Evolutionary conservation across 2,797 vertebrate species (phyloP), one percentile per base, ranked within the genome.

Genomic region (Nyctibius grandis): DNA sequence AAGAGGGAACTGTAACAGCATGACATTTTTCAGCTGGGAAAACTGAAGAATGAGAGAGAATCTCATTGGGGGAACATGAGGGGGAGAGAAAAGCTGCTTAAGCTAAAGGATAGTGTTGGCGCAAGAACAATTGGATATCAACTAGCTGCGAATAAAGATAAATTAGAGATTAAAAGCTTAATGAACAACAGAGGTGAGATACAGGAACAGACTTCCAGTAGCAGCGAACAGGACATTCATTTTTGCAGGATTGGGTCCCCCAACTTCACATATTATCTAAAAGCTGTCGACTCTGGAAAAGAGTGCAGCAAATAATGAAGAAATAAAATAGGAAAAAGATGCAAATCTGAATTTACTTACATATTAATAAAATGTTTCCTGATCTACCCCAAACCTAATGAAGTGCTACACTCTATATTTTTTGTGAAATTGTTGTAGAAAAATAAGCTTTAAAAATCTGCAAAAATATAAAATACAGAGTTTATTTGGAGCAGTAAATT

Each of bases 11-110:
- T 85, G 54, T 67, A 91, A 69, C 33, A 90, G 76, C 74, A 34
- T 85, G 83, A 63, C 11, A 15, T 75, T 84, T 94, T 91, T 87
- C 34, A 20, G 51, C 25, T 48, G 21, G 70, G 83, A 73, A 90
- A 95, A 86, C 15, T 50, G 68, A 84, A 91, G 74, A 81, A 75
- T 36, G 50, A 75, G 75, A 21, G 64, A 67, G 59, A 77, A 81
- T 81, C 53, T 86, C 33, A 65, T 36, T 82, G 65, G 85, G 34
- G 50, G 38, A 86, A 75, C 40, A 29, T 38, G 80, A 94, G 22
- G 45, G 69, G 56, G 69, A 85, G 76, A 84, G 79, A 65, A 88
- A 95, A 95, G 59, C 83, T 93, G 74, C 74, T 94, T 75, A 75
- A 88, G 69, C 56, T 89, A 29, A 87, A 69, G 53, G 63, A 21